A percentile compares a stretch with the other conserved stretches of the same genome.
Evolutionary conservation across 2,797 vertebrate species (phyloP).

Genomic region (Pteropus rufus): DNA sequence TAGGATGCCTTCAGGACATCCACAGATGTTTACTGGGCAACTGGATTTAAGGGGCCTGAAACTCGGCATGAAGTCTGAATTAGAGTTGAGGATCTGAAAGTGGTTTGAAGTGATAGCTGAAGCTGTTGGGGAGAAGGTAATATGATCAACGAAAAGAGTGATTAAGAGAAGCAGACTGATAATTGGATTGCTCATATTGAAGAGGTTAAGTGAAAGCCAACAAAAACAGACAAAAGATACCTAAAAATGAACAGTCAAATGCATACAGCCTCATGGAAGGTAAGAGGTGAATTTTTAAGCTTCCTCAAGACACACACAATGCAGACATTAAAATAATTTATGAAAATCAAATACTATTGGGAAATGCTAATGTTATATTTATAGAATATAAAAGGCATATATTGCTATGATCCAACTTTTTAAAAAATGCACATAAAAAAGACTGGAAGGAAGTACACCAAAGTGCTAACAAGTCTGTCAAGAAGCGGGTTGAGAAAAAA

Average conservation of each 20-base stretch:
- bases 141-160: neutral
- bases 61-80: neutral
- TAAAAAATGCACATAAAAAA: neutral
- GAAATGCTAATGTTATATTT: neutral
- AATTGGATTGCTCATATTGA: neutral
- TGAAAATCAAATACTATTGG: neutral
- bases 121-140: neutral
- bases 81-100: neutral
- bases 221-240: neutral
- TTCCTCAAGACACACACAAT: neutral
- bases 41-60: neutral
- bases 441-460: neutral
- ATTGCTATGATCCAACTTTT: neutral
- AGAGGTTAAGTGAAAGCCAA: neutral
- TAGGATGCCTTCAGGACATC: neutral
- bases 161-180: neutral
- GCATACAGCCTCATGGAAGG: neutral
- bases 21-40: neutral
- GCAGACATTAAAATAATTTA: slow-evolving; percentile 10
- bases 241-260: slow-evolving; percentile 5
- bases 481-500: neutral
- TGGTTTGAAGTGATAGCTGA: neutral
- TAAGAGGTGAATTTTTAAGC: neutral
- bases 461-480: neutral
- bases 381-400: slow-evolving; percentile 22